Percentiles rank a stretch among this genome's conserved stretches.
Conservation (phyloP, 2,888 invertebrate species). For the Ditula angustiorana region DNA sequence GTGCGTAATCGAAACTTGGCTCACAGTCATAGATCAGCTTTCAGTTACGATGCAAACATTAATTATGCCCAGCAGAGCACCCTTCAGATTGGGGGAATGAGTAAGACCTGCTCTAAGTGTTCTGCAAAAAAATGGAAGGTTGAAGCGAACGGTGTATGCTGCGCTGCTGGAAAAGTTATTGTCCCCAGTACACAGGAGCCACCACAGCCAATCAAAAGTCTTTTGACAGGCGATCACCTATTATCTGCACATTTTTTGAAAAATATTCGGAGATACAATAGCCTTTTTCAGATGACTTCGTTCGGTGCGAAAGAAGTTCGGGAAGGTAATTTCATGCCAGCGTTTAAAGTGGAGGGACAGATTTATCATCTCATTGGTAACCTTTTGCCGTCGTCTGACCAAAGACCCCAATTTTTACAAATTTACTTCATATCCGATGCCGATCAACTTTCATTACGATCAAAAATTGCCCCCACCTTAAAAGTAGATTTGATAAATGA, state of each 20-base stretch:
- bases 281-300: conserved; percentile 49
- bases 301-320: conserved; percentile 49
- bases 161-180: background rate
- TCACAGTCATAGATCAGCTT: too few species aligned
- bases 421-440: conserved; percentile 51
- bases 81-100: too few species aligned
- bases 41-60: too few species aligned
- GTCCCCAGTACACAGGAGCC: conserved; percentile 32
- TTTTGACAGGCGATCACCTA: conserved; percentile 39
- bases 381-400: conserved; percentile 45
- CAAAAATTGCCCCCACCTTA: conserved; percentile 43
- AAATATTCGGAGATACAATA: conserved; percentile 42
- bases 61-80: too few species aligned
- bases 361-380: conserved; percentile 47
- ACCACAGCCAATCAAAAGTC: conserved; percentile 40
- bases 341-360: conserved; percentile 46
- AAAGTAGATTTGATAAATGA: conserved; percentile 42
- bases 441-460: conserved; percentile 47
- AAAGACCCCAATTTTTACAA: conserved; percentile 50
- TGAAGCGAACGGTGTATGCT: conserved; percentile 41
- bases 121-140: too few species aligned
- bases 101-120: too few species aligned
- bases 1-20: too few species aligned
- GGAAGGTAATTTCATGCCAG: conserved; percentile 46
- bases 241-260: conserved; percentile 38